Conservation (phyloP, 2,888 invertebrate species). For the Holacanthella duospinosa region DNA sequence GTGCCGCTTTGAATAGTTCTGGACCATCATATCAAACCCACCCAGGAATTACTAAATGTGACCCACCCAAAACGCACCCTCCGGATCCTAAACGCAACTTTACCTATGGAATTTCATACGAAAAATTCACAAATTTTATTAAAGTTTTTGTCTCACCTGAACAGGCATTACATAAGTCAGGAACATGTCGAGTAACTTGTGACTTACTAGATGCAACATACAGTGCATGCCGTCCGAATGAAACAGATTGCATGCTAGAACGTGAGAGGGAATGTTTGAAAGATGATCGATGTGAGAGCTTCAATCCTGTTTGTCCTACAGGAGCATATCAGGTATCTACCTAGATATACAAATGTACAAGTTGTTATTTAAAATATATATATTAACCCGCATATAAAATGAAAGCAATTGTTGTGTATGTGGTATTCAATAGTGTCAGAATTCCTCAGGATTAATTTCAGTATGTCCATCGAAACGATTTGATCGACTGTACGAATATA, state of each 20-base stretch:
- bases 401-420: background rate
- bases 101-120: conserved; percentile 6
- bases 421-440: conserved; percentile 15
- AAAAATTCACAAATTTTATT: conserved; percentile 18
- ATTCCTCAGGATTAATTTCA: conserved; percentile 9
- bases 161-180: conserved; percentile 13
- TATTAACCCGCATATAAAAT: background rate
- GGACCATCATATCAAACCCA: conserved; percentile 13
- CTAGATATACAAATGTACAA: no score
- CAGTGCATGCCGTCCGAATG: conserved; percentile 9
- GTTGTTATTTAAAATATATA: background rate
- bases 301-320: conserved; percentile 15
- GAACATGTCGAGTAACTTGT: conserved; percentile 17
- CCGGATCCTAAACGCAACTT: background rate
- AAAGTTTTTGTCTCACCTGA: conserved; percentile 17
- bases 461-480: conserved; percentile 13
- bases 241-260: conserved; percentile 15
- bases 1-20: background rate
- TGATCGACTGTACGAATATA: conserved; percentile 16
- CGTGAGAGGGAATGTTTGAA: conserved; percentile 15
- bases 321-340: conserved; percentile 14
- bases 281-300: conserved; percentile 5
- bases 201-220: conserved; percentile 16
- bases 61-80: background rate
- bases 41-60: conserved; percentile 13